Evolutionary conservation across 2,113 vertebrate genomes (phyloP), one percentile per base, ranked within the genome.

Genomic region (Columbina picui): DNA sequence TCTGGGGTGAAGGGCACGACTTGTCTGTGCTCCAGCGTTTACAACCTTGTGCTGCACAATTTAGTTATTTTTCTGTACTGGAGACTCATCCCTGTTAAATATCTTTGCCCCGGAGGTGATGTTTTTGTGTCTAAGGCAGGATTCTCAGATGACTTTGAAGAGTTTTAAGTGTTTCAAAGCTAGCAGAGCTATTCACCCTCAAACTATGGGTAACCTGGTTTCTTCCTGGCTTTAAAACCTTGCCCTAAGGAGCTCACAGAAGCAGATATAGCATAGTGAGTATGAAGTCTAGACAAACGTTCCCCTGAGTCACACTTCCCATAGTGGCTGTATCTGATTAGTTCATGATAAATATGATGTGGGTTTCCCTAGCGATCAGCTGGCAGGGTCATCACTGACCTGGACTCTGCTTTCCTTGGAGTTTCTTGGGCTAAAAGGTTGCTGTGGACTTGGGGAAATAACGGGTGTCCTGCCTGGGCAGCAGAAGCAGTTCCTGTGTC

Each of bases 291-390:
- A 38, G 69, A 50, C 7, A 0, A 15, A 8, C 0, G 1, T 50
- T 57, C n/a, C 53, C 39, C 14, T 43, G 64, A 45, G n/a, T 41
- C 63, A 34, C 39, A 25, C 47, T 73, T 43, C 27, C 52, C 41
- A 1, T 14, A 6, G 8, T 1, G 17, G n/a, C 59, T 45, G 23
- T 25, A 8, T n/a, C 59, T 61, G 41, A 1, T 7, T 63, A 10
- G 10, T 26, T 67, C 34, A 14, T 1, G 0, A 1, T 45, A 7
- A 38, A 10, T 2, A 1, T 9, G 55, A 14, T 14, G 65, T 18
- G 11, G 41, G 11, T 59, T 73, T 73, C 49, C 17, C n/a, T 34
- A 11, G 59, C 7, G 11, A 17, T 52, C 49, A 36, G 45, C 69
- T 67, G 61, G n/a, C 41, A 36, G 49, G 26, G 25, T 14, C 6